These are phyloP conservation scores for Clepsis dumicolana DNA, from an alignment of 2,888 invertebrate genomes.

Conservation along the genomic window DNA sequence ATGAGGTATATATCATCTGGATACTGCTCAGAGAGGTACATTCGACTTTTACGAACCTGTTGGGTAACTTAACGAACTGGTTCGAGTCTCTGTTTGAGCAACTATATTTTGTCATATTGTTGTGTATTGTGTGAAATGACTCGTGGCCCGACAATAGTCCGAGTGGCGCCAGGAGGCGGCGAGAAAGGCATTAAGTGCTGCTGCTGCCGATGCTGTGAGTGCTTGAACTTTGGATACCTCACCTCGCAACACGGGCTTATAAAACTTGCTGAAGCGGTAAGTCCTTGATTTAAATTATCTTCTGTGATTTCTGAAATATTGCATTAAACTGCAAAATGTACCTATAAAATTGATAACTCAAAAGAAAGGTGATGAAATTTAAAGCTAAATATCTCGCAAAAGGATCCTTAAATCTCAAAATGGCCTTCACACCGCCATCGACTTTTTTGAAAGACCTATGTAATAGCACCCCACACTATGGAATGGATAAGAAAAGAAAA, in stretches of 20 bases:
- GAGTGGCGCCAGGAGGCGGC: constrained; percentile 70
- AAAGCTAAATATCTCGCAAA: too few species aligned
- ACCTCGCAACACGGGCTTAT: constrained; percentile 90
- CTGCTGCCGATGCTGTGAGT: constrained; percentile 92
- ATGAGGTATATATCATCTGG: constrained; percentile 47
- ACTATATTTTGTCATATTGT: constrained; percentile 16
- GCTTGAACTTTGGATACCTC: constrained; percentile 91
- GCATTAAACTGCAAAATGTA: background rate
- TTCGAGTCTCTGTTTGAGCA: background rate
- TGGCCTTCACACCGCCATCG: too few species aligned
- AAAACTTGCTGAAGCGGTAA: constrained; percentile 92
- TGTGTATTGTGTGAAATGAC: constrained; percentile 60
- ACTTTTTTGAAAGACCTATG: too few species aligned
- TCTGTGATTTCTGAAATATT: background rate
- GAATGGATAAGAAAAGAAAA: too few species aligned
- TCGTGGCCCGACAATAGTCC: constrained; percentile 81
- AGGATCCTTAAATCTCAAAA: too few species aligned
- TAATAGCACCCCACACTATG: too few species aligned
- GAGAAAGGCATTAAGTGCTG: constrained; percentile 89
- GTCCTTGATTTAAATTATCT: constrained; percentile 57
- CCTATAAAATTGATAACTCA: too few species aligned
- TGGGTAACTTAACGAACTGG: background rate
- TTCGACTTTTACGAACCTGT: background rate
- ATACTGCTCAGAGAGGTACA: constrained; percentile 1
- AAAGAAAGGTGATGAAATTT: too few species aligned